Base-by-base conservation (phyloP, 2,797 vertebrate genomes). In the Hypotaenidia philippensis region DNA sequence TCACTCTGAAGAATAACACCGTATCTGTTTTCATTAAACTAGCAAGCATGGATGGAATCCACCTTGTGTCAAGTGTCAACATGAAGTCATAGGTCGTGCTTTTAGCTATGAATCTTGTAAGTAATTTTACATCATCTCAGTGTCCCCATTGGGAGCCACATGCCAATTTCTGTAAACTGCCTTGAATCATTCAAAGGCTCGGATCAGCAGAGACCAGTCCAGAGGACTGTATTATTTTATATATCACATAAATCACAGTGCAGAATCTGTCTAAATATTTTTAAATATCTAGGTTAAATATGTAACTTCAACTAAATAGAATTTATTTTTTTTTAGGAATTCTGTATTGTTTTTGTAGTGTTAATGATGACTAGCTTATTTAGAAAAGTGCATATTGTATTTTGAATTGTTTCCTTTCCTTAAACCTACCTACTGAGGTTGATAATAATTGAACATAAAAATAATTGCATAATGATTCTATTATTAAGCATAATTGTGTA, bases 11-110 rank as follows among this genome's bases (percentile, higher is more conserved):
- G 25, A 79, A 65, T 38, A 88, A 40, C 44, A 55, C 38, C 3
- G 10, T 38, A 13, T 80, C 49, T 64, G 50, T 91, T 95, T 88
- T 90, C 17, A 55, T 66, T 87, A 60, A 87, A 71, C 41, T 72
- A 86, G 12, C 26, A 90, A 80, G 41, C 5, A 44, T 45, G 40
- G 21, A 45, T 70, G 20, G 36, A 88, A 87, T 76, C 14, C 4
- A 40, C 21, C 9, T 29, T 68, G 6, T 49, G 14, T 57, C 25
- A 74, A 75, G 6, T 23, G 3, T 16, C 50, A 89, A 20, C 21
- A 56, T 50, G 20, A 88, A 80, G 31, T 56, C 29, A 50, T 87
- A 70, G 32, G 26, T 72, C 3, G 7, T 64, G 17, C 32, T 76
- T 90, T 75, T 63, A 89, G 36, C 34, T 83, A 11, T 66, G 59